phyloP scores from a whole-genome alignment of 1,140 invertebrate species.

The Artemia franciscana region DNA sequence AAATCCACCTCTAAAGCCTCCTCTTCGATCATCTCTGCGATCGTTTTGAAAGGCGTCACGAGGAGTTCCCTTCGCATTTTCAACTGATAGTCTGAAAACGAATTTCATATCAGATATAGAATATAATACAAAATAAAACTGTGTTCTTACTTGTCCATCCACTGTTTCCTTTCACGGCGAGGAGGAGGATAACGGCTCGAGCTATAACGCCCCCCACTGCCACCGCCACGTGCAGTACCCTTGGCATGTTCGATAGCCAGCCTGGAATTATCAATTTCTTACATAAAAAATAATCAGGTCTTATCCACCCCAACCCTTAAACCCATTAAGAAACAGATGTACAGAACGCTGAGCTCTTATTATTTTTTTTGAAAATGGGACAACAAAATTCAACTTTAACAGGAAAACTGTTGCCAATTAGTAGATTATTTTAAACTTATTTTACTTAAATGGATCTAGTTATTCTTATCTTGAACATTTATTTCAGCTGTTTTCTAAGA shows the following conservation, averaged over 20 bases:
- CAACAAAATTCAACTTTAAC: too few relatives aligned
- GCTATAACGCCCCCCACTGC: conserved; percentile 8
- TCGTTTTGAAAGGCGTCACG: conserved; percentile 1
- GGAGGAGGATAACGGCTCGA: conserved; percentile 6
- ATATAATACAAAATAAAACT: not conserved
- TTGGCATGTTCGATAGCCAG: conserved; percentile 14
- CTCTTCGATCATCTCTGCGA: not conserved
- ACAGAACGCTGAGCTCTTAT: too few relatives aligned
- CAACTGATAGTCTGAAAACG: conserved; percentile 13
- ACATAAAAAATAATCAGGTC: too few relatives aligned
- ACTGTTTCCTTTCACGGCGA: conserved; percentile 1
- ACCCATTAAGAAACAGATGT: too few relatives aligned
- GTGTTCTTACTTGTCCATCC: conserved; percentile 10
- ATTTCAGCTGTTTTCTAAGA: too few relatives aligned
- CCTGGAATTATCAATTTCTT: conserved; percentile 13
- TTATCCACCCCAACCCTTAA: too few relatives aligned
- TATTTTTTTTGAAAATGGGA: too few relatives aligned
- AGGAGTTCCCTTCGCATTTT: conserved; percentile 11
- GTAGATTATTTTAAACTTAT: too few relatives aligned
- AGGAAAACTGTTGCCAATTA: too few relatives aligned
- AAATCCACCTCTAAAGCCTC: not conserved
- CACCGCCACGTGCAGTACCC: conserved; percentile 13
- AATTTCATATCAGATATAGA: not conserved
- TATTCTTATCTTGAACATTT: too few relatives aligned
- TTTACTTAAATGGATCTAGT: too few relatives aligned